Conservation (phyloP, 1,140 invertebrate species). For the Stegodyphus mimosarum region DNA sequence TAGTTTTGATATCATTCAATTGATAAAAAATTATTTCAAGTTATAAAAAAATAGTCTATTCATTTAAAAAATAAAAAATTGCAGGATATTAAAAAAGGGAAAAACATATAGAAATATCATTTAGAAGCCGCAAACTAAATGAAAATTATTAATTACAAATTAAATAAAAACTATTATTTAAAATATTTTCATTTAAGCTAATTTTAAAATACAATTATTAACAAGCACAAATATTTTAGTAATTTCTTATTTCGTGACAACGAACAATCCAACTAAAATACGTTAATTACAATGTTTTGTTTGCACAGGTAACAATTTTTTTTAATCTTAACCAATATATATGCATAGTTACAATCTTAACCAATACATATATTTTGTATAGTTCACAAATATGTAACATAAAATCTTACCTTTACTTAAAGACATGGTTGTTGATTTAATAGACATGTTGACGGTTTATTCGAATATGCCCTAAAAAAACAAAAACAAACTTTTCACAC, state of each 20-base stretch:
- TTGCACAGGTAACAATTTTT: no score
- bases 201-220: background rate
- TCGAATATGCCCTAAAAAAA: background rate
- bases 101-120: no score
- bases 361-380: no score
- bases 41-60: no score
- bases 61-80: no score
- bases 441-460: slow-evolving; percentile 29
- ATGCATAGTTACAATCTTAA: no score
- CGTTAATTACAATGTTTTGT: background rate
- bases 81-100: no score
- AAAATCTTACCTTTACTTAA: slow-evolving; percentile 34
- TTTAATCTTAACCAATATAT: no score
- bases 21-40: no score
- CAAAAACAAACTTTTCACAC: background rate
- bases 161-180: background rate
- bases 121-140: no score
- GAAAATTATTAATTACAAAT: no score
- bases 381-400: background rate
- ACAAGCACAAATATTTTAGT: background rate
- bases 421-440: slow-evolving; percentile 34
- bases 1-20: no score
- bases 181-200: background rate
- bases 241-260: background rate
- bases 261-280: background rate